Percentiles rank a stretch among this genome's conserved stretches.
Evolutionary conservation across 2,888 invertebrate genomes (phyloP).

Genomic region (Drosophila nigricruria): DNA sequence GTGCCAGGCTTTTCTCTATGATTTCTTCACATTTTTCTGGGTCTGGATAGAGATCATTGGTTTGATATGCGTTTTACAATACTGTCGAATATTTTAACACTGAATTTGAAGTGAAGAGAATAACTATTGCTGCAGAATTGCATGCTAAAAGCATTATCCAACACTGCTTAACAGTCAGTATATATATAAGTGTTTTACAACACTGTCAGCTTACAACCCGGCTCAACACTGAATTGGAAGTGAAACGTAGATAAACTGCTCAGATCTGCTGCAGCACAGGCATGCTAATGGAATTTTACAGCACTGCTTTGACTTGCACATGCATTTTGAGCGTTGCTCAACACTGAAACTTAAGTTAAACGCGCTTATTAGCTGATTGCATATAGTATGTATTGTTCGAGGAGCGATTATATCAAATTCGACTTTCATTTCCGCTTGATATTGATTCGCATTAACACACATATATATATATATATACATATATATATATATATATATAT

Average conservation of each 20-base stretch:
- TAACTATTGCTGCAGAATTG: background rate
- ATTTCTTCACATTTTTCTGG: background rate
- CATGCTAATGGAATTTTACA: background rate
- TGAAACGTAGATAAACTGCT: background rate
- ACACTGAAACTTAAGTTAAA: background rate
- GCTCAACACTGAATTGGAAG: background rate
- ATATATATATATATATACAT: background rate
- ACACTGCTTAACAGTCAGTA: background rate
- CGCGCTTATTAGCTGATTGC: background rate
- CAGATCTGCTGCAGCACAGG: background rate
- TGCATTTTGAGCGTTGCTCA: background rate
- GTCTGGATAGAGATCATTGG: background rate
- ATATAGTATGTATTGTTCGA: background rate
- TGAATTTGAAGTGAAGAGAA: background rate
- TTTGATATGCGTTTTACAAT: background rate
- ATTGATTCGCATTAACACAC: background rate
- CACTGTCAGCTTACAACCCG: background rate
- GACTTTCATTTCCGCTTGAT: constrained; percentile 4
- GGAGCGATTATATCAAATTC: constrained; percentile 4
- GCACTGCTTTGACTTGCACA: background rate
- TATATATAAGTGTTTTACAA: background rate
- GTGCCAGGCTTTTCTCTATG: background rate
- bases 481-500: background rate
- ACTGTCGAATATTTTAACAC: background rate
- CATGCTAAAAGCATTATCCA: background rate